Percentiles rank a stretch among this genome's conserved stretches.
Conservation (phyloP, 37 sponge, comb jelly and placozoan species). For the Haliclona indistincta region DNA sequence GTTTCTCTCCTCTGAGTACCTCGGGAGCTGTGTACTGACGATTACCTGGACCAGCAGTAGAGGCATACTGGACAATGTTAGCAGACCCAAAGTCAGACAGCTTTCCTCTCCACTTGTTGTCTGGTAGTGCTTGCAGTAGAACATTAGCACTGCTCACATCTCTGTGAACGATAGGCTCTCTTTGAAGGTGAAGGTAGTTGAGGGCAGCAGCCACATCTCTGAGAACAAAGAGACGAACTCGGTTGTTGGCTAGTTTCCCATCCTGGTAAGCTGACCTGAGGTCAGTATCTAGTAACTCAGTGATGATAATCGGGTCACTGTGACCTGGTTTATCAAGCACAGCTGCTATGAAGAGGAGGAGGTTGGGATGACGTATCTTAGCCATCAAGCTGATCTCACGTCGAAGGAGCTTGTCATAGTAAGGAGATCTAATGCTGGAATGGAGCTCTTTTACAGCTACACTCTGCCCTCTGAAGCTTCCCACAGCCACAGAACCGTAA, state of each 20-base stretch:
- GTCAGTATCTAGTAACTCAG: slow-evolving; percentile 70
- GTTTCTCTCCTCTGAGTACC: slow-evolving; percentile 6
- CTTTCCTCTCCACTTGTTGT: slow-evolving; percentile 53
- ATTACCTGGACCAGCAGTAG: slow-evolving; percentile 60
- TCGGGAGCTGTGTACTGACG: slow-evolving; percentile 81
- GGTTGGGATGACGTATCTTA: slow-evolving; percentile 59
- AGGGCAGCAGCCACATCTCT: slow-evolving; percentile 73
- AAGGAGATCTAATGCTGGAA: neutral
- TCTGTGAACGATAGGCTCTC: slow-evolving; percentile 76
- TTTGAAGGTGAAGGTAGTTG: slow-evolving; percentile 70
- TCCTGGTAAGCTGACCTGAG: slow-evolving; percentile 44
- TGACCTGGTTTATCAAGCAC: slow-evolving; percentile 19
- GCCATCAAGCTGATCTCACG: slow-evolving; percentile 55
- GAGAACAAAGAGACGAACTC: slow-evolving; percentile 14
- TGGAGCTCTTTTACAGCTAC: slow-evolving; percentile 73
- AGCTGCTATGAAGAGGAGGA: slow-evolving; percentile 69
- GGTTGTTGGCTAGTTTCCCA: neutral
- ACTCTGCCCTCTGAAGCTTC: slow-evolving; percentile 36
- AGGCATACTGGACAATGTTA: slow-evolving; percentile 43
- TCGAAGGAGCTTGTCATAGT: slow-evolving; percentile 15
- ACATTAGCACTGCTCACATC: slow-evolving; percentile 87
- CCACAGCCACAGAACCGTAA: slow-evolving; percentile 56
- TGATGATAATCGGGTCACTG: slow-evolving; percentile 54
- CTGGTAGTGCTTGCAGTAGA: slow-evolving; percentile 32
- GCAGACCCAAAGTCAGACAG: slow-evolving; percentile 84